Conservation (phyloP, 2,888 invertebrate genomes). For the Eupithecia centaureata region DNA sequence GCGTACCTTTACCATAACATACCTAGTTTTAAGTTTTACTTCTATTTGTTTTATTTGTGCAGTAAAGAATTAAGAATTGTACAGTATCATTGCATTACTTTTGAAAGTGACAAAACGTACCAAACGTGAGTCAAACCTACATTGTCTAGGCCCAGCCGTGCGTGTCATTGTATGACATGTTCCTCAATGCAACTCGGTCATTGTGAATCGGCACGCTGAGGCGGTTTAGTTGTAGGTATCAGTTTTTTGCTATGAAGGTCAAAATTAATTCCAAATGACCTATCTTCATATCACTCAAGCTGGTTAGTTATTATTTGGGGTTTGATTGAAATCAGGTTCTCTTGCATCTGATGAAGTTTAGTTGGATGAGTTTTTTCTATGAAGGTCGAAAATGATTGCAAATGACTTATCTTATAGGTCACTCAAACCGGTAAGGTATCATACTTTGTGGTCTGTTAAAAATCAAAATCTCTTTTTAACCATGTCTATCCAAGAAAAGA, state of each 20-base stretch:
- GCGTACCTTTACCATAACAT: no score
- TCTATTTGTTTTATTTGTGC: no score
- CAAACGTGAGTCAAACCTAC: conserved; percentile 1
- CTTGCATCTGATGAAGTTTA: background rate
- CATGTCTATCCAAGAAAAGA: no score
- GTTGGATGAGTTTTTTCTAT: background rate
- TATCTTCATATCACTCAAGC: background rate
- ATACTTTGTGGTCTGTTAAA: background rate
- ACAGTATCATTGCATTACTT: background rate
- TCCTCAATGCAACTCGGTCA: conserved; percentile 11
- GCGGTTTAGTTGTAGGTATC: background rate
- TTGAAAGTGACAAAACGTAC: conserved; percentile 4
- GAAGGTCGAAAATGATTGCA: background rate
- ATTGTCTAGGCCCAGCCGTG: conserved; percentile 7
- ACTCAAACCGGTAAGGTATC: background rate
- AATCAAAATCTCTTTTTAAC: background rate
- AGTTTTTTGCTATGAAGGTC: background rate
- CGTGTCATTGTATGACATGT: conserved; percentile 10
- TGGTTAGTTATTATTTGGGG: background rate
- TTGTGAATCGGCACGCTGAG: background rate
- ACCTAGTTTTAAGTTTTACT: no score
- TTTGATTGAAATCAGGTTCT: background rate
- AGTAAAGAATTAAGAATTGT: no score
- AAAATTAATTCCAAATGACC: background rate
- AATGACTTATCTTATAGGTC: background rate